Percentiles rank a stretch among this genome's conserved stretches.
These are phyloP conservation scores for Latrodectus elegans DNA, from an alignment of 2,888 invertebrate species.

Conservation along the genomic window DNA sequence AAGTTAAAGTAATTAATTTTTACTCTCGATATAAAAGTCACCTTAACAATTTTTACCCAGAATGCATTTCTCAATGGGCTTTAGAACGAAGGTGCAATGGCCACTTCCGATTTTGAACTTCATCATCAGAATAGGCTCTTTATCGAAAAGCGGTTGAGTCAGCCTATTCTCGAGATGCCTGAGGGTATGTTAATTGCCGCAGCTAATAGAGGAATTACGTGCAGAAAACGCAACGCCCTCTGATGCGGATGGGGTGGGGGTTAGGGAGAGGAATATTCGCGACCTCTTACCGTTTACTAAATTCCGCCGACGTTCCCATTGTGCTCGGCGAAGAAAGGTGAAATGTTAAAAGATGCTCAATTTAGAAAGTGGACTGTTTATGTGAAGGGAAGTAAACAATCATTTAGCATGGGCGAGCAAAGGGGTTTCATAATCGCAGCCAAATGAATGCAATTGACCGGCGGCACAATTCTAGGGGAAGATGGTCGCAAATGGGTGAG, in stretches of 20 bases:
- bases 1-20: no score
- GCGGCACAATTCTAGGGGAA: not conserved
- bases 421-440: not conserved
- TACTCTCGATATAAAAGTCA: no score
- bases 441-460: not conserved
- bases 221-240: conserved; percentile 41
- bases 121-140: not conserved
- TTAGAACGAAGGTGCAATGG: no score
- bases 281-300: conserved; percentile 17
- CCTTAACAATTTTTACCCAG: no score
- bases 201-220: conserved; percentile 46
- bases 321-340: conserved; percentile 34
- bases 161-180: conserved; percentile 35
- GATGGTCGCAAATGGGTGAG: not conserved
- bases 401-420: not conserved
- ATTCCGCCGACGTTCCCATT: conserved; percentile 39
- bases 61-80: no score
- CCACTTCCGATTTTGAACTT: not conserved
- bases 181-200: conserved; percentile 43
- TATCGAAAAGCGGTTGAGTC: not conserved
- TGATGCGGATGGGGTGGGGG: conserved; percentile 15
- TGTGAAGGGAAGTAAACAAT: conserved; percentile 33
- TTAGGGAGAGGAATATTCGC: not conserved
- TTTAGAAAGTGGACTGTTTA: not conserved
- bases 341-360: conserved; percentile 42